A percentile compares a stretch with the other conserved stretches of the same genome.
These are phyloP conservation scores for Apis florea DNA, from an alignment of 1,140 invertebrate species.

Conservation along the genomic window DNA sequence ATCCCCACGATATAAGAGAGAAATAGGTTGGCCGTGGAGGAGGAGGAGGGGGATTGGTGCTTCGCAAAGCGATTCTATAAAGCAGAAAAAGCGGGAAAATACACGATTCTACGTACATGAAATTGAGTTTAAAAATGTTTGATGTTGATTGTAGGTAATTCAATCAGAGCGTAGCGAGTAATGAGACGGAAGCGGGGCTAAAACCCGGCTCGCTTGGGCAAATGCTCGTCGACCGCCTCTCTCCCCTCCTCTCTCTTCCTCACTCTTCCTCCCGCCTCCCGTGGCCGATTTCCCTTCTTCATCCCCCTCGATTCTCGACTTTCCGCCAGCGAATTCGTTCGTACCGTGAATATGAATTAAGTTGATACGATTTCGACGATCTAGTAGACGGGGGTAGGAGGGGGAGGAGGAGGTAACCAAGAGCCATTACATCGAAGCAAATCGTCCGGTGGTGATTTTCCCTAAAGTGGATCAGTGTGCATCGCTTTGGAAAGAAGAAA, in stretches of 20 bases:
- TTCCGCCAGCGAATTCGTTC: constrained; percentile 69
- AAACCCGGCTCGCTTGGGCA: constrained; percentile 65
- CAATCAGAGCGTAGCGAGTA: constrained; percentile 72
- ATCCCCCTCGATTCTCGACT: constrained; percentile 62
- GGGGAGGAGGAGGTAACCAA: constrained; percentile 59
- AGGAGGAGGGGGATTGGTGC: constrained; percentile 40
- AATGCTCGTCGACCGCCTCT: constrained; percentile 63
- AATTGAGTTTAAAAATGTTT: constrained; percentile 76
- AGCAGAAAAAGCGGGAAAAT: constrained; percentile 60
- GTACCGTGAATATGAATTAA: constrained; percentile 72
- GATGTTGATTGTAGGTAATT: constrained; percentile 76
- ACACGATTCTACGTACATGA: constrained; percentile 64
- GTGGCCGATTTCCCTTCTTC: background rate
- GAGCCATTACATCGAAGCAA: constrained; percentile 66
- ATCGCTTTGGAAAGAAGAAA: constrained; percentile 41
- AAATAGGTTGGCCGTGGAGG: constrained; percentile 45
- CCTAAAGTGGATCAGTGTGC: constrained; percentile 60
- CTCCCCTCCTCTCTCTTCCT: background rate
- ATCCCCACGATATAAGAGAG: constrained; percentile 53
- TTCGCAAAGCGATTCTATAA: constrained; percentile 61
- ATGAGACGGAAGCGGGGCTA: constrained; percentile 73
- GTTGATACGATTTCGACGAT: constrained; percentile 69
- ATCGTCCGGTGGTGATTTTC: constrained; percentile 62
- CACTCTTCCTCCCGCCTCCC: constrained; percentile 4
- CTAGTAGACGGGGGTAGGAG: constrained; percentile 50